phyloP scores from a whole-genome alignment of 2,888 invertebrate genomes.

The Thelaira solivaga region DNA sequence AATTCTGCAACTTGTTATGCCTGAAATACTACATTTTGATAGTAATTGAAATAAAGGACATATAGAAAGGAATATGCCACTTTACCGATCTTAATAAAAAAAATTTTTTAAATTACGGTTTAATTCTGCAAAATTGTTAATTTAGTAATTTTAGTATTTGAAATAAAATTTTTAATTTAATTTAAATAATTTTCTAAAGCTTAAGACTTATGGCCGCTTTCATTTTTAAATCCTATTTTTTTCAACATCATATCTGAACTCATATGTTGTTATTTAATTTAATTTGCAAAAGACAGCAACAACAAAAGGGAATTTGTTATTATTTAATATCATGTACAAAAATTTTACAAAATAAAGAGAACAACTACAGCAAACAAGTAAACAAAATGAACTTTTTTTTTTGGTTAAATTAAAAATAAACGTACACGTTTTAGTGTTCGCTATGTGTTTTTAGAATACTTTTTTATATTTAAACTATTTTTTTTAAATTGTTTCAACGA shows the following conservation, averaged over 20 bases:
- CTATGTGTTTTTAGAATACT: too few relatives aligned
- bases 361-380: too few relatives aligned
- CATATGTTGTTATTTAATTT: slow-evolving; percentile 6
- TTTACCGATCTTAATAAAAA: too few relatives aligned
- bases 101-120: too few relatives aligned
- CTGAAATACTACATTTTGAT: too few relatives aligned
- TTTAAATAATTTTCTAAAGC: not conserved
- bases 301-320: slow-evolving; percentile 7
- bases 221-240: not conserved
- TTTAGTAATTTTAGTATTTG: not conserved
- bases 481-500: slow-evolving; percentile 49
- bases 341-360: not conserved
- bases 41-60: too few relatives aligned
- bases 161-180: not conserved
- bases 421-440: not conserved
- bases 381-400: too few relatives aligned
- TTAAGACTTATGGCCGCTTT: too few relatives aligned
- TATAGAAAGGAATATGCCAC: too few relatives aligned
- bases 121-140: not conserved
- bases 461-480: too few relatives aligned
- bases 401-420: slow-evolving; percentile 34
- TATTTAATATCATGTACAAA: slow-evolving; percentile 29
- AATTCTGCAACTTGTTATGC: too few relatives aligned
- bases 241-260: not conserved
- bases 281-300: not conserved